A percentile compares a stretch with the other conserved stretches of the same genome.
phyloP scores from a whole-genome alignment of 2,888 invertebrate species.

The Nephrotoma guestfalica region DNA sequence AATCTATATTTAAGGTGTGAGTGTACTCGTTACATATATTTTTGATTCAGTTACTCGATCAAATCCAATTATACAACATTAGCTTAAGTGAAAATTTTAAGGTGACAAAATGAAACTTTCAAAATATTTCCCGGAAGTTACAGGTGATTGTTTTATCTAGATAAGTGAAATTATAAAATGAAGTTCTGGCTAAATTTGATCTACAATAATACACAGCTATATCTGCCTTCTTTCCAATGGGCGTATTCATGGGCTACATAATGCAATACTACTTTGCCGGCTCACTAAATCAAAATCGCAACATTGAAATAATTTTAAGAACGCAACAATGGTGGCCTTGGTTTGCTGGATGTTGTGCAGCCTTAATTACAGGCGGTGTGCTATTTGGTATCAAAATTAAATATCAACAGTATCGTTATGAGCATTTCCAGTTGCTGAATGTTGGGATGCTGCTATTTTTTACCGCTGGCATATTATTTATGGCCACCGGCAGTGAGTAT shows the following conservation, averaged over 20 bases:
- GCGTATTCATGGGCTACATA: neutral
- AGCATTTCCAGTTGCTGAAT: neutral
- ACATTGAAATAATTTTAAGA: neutral
- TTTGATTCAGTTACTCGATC: too few relatives aligned
- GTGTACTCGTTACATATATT: too few relatives aligned
- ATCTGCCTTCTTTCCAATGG: neutral
- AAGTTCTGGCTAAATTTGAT: too few relatives aligned
- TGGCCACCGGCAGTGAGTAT: neutral
- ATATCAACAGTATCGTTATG: neutral
- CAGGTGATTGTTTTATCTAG: too few relatives aligned
- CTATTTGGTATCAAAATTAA: neutral
- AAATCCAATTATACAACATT: too few relatives aligned
- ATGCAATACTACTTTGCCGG: neutral
- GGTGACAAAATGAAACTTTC: too few relatives aligned
- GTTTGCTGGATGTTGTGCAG: neutral
- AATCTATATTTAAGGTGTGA: too few relatives aligned
- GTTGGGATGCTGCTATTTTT: neutral
- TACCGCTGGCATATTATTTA: neutral
- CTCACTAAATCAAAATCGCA: neutral
- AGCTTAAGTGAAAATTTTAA: too few relatives aligned
- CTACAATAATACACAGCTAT: neutral
- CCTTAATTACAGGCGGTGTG: neutral
- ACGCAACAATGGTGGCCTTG: neutral
- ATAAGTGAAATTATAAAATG: too few relatives aligned
- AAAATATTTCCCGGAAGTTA: too few relatives aligned